Evolutionary conservation across 2,113 vertebrate genomes (phyloP).

Genomic region (Formicarius rufipectus): DNA sequence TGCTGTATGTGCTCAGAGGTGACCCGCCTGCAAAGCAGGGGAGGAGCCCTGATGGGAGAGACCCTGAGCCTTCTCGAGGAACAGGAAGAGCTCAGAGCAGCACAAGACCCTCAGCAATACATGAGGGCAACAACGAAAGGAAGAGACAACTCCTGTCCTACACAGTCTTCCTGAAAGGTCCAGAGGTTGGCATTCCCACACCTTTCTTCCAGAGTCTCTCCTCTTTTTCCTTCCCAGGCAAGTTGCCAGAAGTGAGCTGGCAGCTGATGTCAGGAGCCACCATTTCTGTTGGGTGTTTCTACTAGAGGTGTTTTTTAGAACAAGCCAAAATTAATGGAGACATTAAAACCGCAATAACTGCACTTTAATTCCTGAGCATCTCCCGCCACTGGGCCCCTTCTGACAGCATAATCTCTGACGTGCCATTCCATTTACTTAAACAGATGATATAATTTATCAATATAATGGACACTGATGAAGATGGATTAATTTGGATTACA

Average conservation of each 20-base stretch:
- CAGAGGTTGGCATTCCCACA: not conserved
- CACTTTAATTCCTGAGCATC: not conserved
- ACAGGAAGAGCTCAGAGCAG: not conserved
- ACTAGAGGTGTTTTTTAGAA: not conserved
- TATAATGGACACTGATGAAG: constrained; percentile 75
- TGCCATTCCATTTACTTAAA: constrained; percentile 67
- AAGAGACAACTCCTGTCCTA: not conserved
- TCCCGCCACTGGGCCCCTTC: constrained; percentile 22
- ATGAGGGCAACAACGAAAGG: not conserved
- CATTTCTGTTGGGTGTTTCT: not conserved
- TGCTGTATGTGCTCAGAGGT: rapidly evolving
- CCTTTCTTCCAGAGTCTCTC: not conserved
- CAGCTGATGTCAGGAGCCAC: not conserved
- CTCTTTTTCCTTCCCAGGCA: not conserved
- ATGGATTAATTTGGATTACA: constrained; percentile 76
- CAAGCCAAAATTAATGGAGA: not conserved
- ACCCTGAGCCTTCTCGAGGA: not conserved
- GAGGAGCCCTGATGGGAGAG: not conserved
- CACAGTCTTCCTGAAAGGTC: not conserved
- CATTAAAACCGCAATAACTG: not conserved
- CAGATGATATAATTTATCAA: constrained; percentile 73
- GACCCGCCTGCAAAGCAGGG: not conserved
- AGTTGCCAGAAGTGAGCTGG: not conserved
- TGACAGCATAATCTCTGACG: constrained; percentile 42
- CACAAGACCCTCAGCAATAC: not conserved